Evolutionary conservation across 2,888 invertebrate genomes (phyloP).

Genomic region (Drosophila emarginata): DNA sequence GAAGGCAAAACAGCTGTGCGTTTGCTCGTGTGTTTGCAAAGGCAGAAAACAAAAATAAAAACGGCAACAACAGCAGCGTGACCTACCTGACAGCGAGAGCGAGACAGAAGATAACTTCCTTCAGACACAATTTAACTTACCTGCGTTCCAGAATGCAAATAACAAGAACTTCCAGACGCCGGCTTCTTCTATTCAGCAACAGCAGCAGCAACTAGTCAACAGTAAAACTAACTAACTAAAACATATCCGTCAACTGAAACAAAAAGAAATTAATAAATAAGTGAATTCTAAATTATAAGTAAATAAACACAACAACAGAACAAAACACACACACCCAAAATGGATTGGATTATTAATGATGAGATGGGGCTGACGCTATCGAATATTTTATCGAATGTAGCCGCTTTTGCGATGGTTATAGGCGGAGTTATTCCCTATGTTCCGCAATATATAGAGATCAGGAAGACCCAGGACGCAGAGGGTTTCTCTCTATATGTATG

Average conservation of each 20-base stretch:
- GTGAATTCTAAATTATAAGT: constrained; percentile 21
- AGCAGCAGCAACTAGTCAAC: constrained; percentile 59
- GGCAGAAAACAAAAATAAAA: constrained; percentile 12
- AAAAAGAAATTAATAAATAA: constrained; percentile 11
- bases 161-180: constrained; percentile 61
- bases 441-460: constrained; percentile 97
- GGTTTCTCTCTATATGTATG: constrained; percentile 99
- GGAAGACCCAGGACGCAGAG: constrained; percentile 94
- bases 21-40: constrained; percentile 30
- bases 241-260: constrained; percentile 65
- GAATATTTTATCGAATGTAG: constrained; percentile 90
- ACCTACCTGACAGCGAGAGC: constrained; percentile 41
- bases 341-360: constrained; percentile 92
- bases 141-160: constrained; percentile 7
- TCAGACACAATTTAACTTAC: constrained; percentile 9
- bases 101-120: constrained; percentile 7
- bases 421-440: constrained; percentile 98
- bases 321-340: constrained; percentile 66
- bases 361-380: constrained; percentile 87
- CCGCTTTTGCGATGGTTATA: constrained; percentile 95
- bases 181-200: constrained; percentile 30
- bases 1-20: constrained; percentile 48
- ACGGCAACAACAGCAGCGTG: background rate
- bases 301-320: background rate
- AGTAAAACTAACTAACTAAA: constrained; percentile 17